phyloP scores from a whole-genome alignment of 2,888 invertebrate species.

The Seira sanloemensis region DNA sequence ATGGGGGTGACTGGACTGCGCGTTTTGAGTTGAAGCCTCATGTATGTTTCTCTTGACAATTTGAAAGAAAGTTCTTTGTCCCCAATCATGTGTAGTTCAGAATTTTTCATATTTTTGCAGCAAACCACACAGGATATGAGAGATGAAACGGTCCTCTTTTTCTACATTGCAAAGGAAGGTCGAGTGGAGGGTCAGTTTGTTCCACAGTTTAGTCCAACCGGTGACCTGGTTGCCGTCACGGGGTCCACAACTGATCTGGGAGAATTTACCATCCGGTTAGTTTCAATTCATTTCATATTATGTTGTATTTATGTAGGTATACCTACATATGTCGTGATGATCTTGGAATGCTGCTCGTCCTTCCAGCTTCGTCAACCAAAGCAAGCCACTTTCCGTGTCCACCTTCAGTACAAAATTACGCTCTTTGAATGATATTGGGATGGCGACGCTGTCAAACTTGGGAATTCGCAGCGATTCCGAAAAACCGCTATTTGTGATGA shows the following conservation, averaged over 20 bases:
- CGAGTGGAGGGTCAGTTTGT: conserved; percentile 65
- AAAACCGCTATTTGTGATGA: conserved; percentile 68
- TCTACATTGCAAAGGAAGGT: conserved; percentile 71
- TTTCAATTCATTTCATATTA: background rate
- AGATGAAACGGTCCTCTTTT: conserved; percentile 73
- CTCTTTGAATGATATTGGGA: conserved; percentile 69
- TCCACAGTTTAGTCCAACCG: conserved; percentile 55
- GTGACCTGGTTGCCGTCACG: conserved; percentile 79
- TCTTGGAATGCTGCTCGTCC: background rate
- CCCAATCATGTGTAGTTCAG: too few relatives aligned
- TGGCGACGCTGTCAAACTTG: conserved; percentile 64
- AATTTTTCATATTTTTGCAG: conserved; percentile 35
- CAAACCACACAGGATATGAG: conserved; percentile 56
- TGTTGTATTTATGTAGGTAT: too few relatives aligned
- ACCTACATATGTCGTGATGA: background rate
- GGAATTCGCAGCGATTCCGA: conserved; percentile 65
- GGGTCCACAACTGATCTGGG: conserved; percentile 88
- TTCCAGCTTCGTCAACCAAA: conserved; percentile 66
- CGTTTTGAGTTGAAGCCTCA: conserved; percentile 82
- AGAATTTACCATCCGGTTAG: conserved; percentile 81
- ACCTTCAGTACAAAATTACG: conserved; percentile 63
- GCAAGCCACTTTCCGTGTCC: conserved; percentile 54
- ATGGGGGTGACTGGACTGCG: conserved; percentile 96
- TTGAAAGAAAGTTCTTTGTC: too few relatives aligned
- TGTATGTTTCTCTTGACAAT: too few relatives aligned